phyloP scores from a whole-genome alignment of 2,888 invertebrate genomes.

The Thereva unica region DNA sequence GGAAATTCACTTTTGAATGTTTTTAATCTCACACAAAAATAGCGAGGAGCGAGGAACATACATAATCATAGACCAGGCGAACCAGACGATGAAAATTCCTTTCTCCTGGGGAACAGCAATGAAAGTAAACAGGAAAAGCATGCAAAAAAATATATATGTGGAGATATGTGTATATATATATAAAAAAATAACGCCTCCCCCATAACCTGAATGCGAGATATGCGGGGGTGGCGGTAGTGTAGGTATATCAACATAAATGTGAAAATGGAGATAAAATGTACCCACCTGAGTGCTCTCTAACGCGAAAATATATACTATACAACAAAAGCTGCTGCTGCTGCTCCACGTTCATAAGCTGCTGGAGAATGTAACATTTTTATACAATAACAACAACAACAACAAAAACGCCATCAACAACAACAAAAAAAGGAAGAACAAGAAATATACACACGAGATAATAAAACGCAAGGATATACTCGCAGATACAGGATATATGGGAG shows the following conservation, averaged over 20 bases:
- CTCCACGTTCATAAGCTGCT: conserved; percentile 7
- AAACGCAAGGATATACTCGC: too few species aligned
- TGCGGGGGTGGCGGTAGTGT: too few species aligned
- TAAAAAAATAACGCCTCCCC: too few species aligned
- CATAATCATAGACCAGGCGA: background rate
- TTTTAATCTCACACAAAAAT: conserved; percentile 11
- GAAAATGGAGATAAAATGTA: conserved; percentile 39
- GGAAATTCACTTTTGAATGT: background rate
- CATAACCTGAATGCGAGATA: too few species aligned
- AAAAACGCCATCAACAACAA: too few species aligned
- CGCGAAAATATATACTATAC: background rate
- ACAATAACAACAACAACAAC: too few species aligned
- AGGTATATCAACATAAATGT: background rate
- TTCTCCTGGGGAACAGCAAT: conserved; percentile 13
- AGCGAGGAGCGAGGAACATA: background rate
- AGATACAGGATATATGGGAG: background rate
- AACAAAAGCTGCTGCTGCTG: conserved; percentile 1
- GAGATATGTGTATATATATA: too few species aligned
- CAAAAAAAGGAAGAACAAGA: too few species aligned
- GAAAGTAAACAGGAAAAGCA: conserved; percentile 20
- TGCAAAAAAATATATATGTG: background rate
- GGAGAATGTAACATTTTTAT: too few species aligned
- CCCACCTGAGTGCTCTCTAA: conserved; percentile 23
- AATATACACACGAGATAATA: too few species aligned
- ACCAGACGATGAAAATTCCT: conserved; percentile 8